Conservation (phyloP, 2,113 vertebrate species). For the Albula goreensis region DNA sequence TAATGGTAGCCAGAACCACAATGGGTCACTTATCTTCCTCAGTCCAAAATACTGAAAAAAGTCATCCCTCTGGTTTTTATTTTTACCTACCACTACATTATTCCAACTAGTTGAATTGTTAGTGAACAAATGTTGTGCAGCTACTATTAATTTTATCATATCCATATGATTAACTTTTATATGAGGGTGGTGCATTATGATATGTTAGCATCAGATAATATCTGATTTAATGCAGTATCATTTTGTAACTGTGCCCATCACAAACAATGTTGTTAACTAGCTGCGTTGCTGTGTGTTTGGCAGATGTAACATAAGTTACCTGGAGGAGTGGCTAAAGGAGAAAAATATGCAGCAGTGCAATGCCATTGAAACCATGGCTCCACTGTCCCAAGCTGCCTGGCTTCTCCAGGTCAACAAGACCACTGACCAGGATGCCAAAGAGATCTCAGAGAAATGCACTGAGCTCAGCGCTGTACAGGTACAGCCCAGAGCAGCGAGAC, state of each 20-base stretch:
- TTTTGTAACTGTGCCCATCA: not conserved
- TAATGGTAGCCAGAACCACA: too few relatives aligned
- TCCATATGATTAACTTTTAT: too few relatives aligned
- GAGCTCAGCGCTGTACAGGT: conserved; percentile 91
- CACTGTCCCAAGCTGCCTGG: conserved; percentile 90
- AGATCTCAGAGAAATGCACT: conserved; percentile 82
- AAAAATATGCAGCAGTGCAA: conserved; percentile 81
- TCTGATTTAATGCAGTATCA: not conserved
- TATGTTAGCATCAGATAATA: not conserved
- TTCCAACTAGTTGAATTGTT: too few relatives aligned
- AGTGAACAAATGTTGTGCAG: too few relatives aligned
- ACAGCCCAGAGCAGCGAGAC: not conserved
- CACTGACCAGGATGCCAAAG: conserved; percentile 87
- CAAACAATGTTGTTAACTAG: not conserved
- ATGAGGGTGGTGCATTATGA: too few relatives aligned
- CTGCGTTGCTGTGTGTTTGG: not conserved
- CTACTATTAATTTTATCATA: too few relatives aligned
- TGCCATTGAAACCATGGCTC: conserved; percentile 85
- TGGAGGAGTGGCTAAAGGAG: conserved; percentile 97
- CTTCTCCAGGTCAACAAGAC: conserved; percentile 94
- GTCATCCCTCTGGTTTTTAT: too few relatives aligned
- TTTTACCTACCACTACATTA: too few relatives aligned
- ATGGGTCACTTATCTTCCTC: too few relatives aligned
- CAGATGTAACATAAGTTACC: conserved; percentile 96
- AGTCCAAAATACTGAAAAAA: too few relatives aligned